A percentile compares a stretch with the other conserved stretches of the same genome.
These are phyloP conservation scores for Pocillopora grandis DNA, from an alignment of 92 coral and sea anemone genomes.

Conservation along the genomic window DNA sequence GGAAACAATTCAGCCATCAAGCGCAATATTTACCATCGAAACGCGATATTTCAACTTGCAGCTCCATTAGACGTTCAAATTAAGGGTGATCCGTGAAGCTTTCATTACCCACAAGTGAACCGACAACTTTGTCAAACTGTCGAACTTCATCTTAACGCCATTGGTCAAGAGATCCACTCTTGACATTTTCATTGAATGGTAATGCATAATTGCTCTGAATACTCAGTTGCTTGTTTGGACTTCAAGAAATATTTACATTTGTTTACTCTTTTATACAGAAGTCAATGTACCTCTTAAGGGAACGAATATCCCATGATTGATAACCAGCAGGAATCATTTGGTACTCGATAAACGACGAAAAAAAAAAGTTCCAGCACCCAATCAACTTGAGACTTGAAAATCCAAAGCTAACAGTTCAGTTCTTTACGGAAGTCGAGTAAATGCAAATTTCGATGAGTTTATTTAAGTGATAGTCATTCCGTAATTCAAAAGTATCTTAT, in stretches of 20 bases:
- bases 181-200: neutral
- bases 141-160: neutral
- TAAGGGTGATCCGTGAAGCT: neutral
- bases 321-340: neutral
- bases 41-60: constrained; percentile 35
- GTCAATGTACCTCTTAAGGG: neutral
- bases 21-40: constrained; percentile 23
- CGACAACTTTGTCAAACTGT: constrained; percentile 2
- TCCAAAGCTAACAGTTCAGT: too few relatives aligned
- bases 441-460: neutral
- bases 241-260: neutral
- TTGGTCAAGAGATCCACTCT: neutral
- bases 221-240: neutral
- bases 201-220: neutral
- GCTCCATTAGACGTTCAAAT: constrained; percentile 3
- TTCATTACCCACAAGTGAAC: neutral
- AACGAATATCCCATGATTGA: neutral
- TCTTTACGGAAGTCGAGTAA: neutral
- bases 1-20: neutral
- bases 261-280: neutral
- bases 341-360: neutral
- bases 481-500: neutral
- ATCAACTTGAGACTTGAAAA: too few relatives aligned
- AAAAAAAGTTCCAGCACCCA: neutral
- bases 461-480: neutral